A percentile compares a stretch with the other conserved stretches of the same genome.
Evolutionary conservation across 2,888 invertebrate genomes (phyloP).

Genomic region (Apodemia duryi): DNA sequence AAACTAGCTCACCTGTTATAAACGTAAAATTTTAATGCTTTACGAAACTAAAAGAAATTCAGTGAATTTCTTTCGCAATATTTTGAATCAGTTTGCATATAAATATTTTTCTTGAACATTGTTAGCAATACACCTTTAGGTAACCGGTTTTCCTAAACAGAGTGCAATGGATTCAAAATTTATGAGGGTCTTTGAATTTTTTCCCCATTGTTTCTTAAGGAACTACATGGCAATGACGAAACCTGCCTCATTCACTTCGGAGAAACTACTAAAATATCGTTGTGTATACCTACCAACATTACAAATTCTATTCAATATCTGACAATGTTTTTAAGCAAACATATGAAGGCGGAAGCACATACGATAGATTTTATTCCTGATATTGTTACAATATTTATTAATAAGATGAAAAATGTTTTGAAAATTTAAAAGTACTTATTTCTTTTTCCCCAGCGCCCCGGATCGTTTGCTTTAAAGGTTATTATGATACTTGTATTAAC

Average conservation of each 20-base stretch:
- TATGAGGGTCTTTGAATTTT: too few relatives aligned
- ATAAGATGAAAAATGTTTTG: not conserved
- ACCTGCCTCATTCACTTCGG: too few relatives aligned
- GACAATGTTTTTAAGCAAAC: too few relatives aligned
- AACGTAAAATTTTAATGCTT: not conserved
- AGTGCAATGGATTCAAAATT: too few relatives aligned
- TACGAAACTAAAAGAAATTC: not conserved
- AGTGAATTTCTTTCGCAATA: not conserved
- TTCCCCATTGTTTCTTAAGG: too few relatives aligned
- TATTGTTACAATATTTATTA: not conserved
- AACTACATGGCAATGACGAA: too few relatives aligned
- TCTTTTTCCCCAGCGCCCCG: not conserved
- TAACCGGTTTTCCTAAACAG: not conserved
- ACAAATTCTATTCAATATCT: too few relatives aligned
- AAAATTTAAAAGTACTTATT: not conserved
- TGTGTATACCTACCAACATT: too few relatives aligned
- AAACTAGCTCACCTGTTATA: not conserved
- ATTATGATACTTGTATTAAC: too few relatives aligned
- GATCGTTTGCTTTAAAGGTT: too few relatives aligned
- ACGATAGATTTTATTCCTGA: not conserved
- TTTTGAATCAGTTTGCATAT: not conserved
- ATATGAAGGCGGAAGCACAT: too few relatives aligned
- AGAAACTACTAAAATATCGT: too few relatives aligned
- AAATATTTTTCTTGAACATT: not conserved
- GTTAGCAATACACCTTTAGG: not conserved